phyloP scores from a whole-genome alignment of 2,888 invertebrate genomes.

The Geophilus truncorum region DNA sequence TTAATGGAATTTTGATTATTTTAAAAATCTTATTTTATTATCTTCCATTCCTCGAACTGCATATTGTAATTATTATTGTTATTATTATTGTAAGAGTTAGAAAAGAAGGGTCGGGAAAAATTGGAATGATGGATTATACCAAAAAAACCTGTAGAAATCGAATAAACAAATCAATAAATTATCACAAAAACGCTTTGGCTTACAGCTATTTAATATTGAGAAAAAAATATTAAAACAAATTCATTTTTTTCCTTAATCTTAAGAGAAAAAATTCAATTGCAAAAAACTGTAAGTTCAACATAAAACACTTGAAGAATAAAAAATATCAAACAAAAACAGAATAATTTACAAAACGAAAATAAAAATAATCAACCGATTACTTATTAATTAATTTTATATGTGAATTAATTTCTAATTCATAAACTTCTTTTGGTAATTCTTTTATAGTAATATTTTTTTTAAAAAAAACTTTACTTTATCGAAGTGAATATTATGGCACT shows the following conservation, averaged over 20 bases:
- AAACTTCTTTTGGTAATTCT: not conserved
- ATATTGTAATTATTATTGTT: no score
- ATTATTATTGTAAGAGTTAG: not conserved
- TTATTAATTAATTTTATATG: not conserved
- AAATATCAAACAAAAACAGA: constrained; percentile 2
- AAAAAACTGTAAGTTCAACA: constrained; percentile 10
- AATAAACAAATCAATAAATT: constrained; percentile 22
- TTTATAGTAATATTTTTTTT: not conserved
- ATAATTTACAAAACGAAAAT: not conserved
- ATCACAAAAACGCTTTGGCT: constrained; percentile 27
- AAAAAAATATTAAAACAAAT: not conserved
- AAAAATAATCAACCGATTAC: not conserved
- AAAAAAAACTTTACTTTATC: not conserved
- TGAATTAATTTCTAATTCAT: not conserved
- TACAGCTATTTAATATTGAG: constrained; percentile 5
- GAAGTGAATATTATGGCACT: constrained; percentile 21
- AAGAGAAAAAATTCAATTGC: not conserved
- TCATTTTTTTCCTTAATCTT: not conserved
- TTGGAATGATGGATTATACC: constrained; percentile 11
- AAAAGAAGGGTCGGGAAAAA: not conserved
- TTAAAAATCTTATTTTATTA: not conserved
- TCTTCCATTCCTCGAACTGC: not conserved
- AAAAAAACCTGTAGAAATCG: not conserved
- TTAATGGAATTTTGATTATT: not conserved
- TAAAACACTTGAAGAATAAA: not conserved